Base-by-base conservation (phyloP, 2,888 invertebrate species). In the Marronus borbonicus region DNA sequence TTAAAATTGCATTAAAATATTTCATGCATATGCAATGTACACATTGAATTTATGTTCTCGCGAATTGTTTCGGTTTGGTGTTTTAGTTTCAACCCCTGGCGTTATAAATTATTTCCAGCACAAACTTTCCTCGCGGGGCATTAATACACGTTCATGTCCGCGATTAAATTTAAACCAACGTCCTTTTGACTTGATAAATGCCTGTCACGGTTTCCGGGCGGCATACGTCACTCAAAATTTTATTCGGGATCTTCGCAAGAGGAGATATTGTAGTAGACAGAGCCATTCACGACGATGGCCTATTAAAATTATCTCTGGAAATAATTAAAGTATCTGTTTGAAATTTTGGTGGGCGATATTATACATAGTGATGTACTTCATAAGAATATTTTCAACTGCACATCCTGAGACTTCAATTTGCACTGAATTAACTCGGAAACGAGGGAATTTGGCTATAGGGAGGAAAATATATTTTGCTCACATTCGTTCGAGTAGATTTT, bases 81-180 rank as follows among this genome's bases (percentile, higher is more conserved):
- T 0, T 55, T 55, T n/a, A 55, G 55, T 55, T 55, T 55, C 14
- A n/a, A 68, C 49, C 68, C 49, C 10, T 44, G 44, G 44, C 24
- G 44, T 68, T 49, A 68, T 68, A 68, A 68, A 68, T 68, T 68
- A 68, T 68, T 68, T 49, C 68, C 24, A 49, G 55, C 55, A 3
- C 44, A 68, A 68, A 68, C 36, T 68, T 49, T 12, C 68, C 14
- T 10, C 44, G 2, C 55, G 50, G 68, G 24, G 24, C 68, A 68
- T 68, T 68, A 68, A 68, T 68, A 68, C 24, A 12, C 20, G 68
- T 24, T 49, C 68, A 44, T 68, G 28, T 50, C 24, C 50, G 44
- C 28, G 50, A 49, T 68, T 68, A 68, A 68, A 68, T 68, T 68
- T 68, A 68, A 68, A 68, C 68, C 49, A 31, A 66, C 44, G 68